A percentile compares a stretch with the other conserved stretches of the same genome.
These are phyloP conservation scores for Eulemur mongoz DNA, from an alignment of 2,797 vertebrate genomes.

Conservation along the genomic window DNA sequence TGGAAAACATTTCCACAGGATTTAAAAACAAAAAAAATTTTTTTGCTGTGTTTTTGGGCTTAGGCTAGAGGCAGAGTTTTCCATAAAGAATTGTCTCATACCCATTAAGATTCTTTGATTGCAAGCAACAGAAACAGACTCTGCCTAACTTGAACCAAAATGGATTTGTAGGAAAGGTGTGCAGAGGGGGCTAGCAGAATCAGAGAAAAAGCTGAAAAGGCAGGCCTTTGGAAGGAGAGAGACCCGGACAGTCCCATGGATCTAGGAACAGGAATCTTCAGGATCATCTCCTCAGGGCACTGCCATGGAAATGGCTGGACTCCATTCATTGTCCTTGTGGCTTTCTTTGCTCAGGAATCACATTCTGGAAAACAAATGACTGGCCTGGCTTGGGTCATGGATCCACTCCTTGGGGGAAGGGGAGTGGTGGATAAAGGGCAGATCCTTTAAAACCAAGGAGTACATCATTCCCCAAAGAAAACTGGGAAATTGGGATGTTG, in stretches of 20 bases:
- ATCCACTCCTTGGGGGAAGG: not conserved
- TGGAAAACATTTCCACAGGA: not conserved
- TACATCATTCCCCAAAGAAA: slow-evolving; percentile 23
- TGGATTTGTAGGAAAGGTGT: not conserved
- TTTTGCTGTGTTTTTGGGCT: not conserved
- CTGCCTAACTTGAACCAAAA: not conserved
- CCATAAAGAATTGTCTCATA: not conserved
- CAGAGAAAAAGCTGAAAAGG: not conserved
- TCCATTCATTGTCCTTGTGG: not conserved
- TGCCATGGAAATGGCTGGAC: not conserved
- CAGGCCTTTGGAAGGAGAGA: not conserved
- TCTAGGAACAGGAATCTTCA: not conserved
- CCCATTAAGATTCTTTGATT: slow-evolving; percentile 14
- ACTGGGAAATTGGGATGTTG: not conserved
- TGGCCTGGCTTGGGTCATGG: not conserved
- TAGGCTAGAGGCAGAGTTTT: not conserved
- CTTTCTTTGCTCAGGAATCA: not conserved
- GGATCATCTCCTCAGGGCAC: not conserved
- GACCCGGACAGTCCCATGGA: not conserved
- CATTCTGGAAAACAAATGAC: not conserved
- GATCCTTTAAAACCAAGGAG: slow-evolving; percentile 7
- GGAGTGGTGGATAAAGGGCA: not conserved
- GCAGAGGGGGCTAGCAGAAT: not conserved
- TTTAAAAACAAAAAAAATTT: not conserved
- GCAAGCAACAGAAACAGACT: not conserved